phyloP scores from a whole-genome alignment of 2,113 vertebrate genomes.

The Epinephelus moara region DNA sequence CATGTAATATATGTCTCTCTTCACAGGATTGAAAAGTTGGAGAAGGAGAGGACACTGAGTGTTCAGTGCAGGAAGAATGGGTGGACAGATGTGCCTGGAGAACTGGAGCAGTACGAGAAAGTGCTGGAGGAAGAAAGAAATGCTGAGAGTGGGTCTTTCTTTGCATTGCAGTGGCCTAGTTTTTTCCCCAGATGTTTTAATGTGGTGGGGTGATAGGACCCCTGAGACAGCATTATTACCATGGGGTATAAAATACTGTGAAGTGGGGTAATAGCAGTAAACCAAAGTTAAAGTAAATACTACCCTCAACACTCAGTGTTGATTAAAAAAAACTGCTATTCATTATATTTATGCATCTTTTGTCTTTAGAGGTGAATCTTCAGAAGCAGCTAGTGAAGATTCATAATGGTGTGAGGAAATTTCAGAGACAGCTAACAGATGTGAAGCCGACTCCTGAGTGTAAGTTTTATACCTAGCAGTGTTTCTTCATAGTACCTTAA shows the following conservation, averaged over 20 bases:
- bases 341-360: conserved; percentile 3
- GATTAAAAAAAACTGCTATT: neutral
- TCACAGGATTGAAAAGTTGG: conserved; percentile 87
- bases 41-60: conserved; percentile 87
- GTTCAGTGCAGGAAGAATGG: conserved; percentile 86
- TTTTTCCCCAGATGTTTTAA: neutral
- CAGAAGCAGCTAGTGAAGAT: conserved; percentile 90
- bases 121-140: conserved; percentile 84
- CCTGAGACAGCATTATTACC: neutral
- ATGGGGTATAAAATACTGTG: neutral
- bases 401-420: conserved; percentile 85
- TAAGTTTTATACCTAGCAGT: conserved; percentile 67
- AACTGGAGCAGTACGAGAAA: conserved; percentile 87
- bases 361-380: conserved; percentile 84
- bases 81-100: conserved; percentile 82
- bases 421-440: conserved; percentile 89
- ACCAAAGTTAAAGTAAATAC: neutral
- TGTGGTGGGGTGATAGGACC: neutral
- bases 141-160: conserved; percentile 85
- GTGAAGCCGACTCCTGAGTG: conserved; percentile 89
- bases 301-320: neutral
- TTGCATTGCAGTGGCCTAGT: neutral
- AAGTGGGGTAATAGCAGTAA: neutral
- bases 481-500: neutral
- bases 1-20: neutral